These are phyloP conservation scores for Indri indri DNA, from an alignment of 2,113 vertebrate species.

Conservation along the genomic window DNA sequence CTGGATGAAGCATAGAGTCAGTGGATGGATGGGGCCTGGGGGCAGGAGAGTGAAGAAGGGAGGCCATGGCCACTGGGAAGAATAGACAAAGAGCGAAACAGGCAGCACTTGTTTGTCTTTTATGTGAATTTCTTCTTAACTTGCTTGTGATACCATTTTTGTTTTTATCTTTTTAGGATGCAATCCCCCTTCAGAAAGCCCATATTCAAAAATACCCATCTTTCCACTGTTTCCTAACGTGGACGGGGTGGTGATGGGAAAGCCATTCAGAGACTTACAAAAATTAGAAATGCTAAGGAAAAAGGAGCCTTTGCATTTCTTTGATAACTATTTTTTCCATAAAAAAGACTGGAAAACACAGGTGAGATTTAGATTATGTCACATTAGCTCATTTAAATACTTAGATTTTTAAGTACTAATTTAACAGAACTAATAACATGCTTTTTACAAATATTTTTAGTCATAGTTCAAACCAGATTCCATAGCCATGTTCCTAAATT, in stretches of 20 bases:
- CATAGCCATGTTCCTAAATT: not conserved
- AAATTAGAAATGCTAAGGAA: slow-evolving; percentile 66
- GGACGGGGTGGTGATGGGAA: slow-evolving; percentile 41
- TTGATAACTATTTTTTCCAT: slow-evolving; percentile 64
- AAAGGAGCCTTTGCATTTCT: slow-evolving; percentile 58
- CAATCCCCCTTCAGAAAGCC: slow-evolving; percentile 54
- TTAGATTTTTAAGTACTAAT: not conserved
- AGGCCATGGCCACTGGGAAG: not conserved
- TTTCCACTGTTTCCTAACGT: slow-evolving; percentile 69
- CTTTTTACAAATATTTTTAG: slow-evolving; percentile 10
- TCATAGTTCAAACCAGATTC: slow-evolving; percentile 38
- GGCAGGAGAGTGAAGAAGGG: not conserved
- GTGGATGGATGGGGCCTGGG: no score
- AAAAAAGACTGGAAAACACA: slow-evolving; percentile 69
- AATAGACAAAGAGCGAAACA: not conserved
- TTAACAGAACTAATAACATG: not conserved
- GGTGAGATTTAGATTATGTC: slow-evolving; percentile 60
- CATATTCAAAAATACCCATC: slow-evolving; percentile 76
- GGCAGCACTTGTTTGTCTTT: not conserved
- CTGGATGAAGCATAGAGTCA: not conserved
- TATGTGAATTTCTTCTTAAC: not conserved
- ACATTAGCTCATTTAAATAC: slow-evolving; percentile 17
- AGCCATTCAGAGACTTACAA: slow-evolving; percentile 66
- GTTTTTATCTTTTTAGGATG: slow-evolving; percentile 56
- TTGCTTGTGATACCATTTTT: not conserved